Evolutionary conservation across 2,888 invertebrate genomes (phyloP), one percentile per base, ranked within the genome.

Genomic region (Trichogramma evanescens): DNA sequence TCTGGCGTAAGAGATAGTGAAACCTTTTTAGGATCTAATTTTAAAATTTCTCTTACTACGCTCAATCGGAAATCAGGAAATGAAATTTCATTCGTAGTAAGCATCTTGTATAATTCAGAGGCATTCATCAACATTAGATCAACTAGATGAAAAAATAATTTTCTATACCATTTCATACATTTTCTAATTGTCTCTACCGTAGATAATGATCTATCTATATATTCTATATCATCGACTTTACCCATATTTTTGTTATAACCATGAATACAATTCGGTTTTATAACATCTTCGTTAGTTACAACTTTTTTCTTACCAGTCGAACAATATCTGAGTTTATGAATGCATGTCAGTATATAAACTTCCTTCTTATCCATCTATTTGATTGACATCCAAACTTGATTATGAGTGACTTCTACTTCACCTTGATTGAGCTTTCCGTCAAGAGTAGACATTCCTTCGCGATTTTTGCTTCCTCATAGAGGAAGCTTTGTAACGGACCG

Each of bases 311-410:
- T 54, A 54, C 54, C 48, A 45, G 64, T 66, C 40, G 49, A 53
- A 45, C 56, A 40, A 49, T 66, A 63, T 58, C 65, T 50, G 46
- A 54, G 56, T 54, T 59, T 54, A 62, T 69, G 65, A 10, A 66
- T 59, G 42, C 66, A 68, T 54, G 68, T 65, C 44, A 39, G 69
- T 62, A 66, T 69, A 68, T 49, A 58, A 5, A 72, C 70, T 44
- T 71, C 68, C 51, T 68, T 52, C 58, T 71, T 72, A 54, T 75
- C 70, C 44, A 60, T 55, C 71, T 72, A 73, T 65, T 74, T 72
- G 46, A 71, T 52, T 5, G 67, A 68, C 26, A 62, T 52, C 61
- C 59, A 59, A 45, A 54, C 43, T 50, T 45, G 6, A 45, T 38
- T 58, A 43, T 61, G 44, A 13, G 13, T 38, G n/a, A 54, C 54